Conservation (phyloP, 2,888 invertebrate species). For the Parascotia fuliginaria region DNA sequence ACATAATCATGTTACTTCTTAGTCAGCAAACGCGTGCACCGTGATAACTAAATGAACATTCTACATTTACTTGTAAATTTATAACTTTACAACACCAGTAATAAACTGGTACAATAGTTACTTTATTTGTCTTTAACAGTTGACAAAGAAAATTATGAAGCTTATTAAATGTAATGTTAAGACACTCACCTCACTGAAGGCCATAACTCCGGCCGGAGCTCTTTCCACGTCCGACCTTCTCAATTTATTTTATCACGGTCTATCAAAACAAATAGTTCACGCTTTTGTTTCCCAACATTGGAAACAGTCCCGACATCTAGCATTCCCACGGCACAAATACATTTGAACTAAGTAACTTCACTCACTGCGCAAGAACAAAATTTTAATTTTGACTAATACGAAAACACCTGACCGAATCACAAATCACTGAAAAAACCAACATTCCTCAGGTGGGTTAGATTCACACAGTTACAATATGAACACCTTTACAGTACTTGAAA, state of each 20-base stretch:
- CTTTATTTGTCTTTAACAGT: slow-evolving; percentile 14
- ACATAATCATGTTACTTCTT: background rate
- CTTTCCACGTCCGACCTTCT: slow-evolving; percentile 84
- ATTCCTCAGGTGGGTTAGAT: slow-evolving; percentile 88
- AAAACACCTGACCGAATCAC: slow-evolving; percentile 87
- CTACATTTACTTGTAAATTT: background rate
- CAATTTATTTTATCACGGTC: slow-evolving; percentile 75
- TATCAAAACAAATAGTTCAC: slow-evolving; percentile 85
- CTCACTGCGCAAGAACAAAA: slow-evolving; percentile 85
- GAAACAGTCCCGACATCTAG: slow-evolving; percentile 83
- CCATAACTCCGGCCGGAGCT: slow-evolving; percentile 88
- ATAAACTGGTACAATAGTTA: no score
- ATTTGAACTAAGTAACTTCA: slow-evolving; percentile 81
- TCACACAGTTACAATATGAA: slow-evolving; percentile 63
- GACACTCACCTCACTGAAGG: slow-evolving; percentile 91
- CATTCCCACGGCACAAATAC: slow-evolving; percentile 83
- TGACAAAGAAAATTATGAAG: slow-evolving; percentile 31
- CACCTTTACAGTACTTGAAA: slow-evolving; percentile 55
- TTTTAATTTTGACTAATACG: slow-evolving; percentile 80
- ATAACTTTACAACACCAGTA: slow-evolving; percentile 3
- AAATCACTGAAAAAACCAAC: slow-evolving; percentile 87
- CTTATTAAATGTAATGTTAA: slow-evolving; percentile 39
- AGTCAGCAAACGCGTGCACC: slow-evolving; percentile 2
- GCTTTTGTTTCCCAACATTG: slow-evolving; percentile 85
- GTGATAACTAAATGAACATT: slow-evolving; percentile 4